phyloP scores from a whole-genome alignment of 2,113 vertebrate genomes.

The Perognathus longimembris region DNA sequence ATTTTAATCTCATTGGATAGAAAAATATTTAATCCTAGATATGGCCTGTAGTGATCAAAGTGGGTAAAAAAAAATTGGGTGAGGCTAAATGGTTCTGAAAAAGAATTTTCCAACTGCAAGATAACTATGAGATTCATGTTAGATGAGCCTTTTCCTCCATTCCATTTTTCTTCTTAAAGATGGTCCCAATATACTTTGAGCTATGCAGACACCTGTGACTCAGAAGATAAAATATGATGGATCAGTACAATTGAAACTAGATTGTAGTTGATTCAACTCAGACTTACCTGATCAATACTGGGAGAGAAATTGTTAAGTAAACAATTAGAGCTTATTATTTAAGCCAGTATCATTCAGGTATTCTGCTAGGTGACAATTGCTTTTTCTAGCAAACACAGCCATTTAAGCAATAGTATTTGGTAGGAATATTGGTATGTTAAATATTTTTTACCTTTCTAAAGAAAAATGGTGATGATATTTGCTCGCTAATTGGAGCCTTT shows the following conservation, averaged over 20 bases:
- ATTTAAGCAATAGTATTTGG: not conserved
- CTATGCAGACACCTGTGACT: not conserved
- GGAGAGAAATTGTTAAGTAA: not conserved
- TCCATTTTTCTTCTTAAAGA: not conserved
- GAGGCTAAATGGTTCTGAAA: not conserved
- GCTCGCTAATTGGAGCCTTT: not conserved
- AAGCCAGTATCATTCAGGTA: not conserved
- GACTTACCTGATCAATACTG: not conserved
- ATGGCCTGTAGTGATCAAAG: not conserved
- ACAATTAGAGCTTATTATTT: not conserved
- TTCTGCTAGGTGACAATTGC: not conserved
- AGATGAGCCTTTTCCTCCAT: not conserved
- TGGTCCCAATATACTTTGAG: not conserved
- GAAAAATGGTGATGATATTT: not conserved
- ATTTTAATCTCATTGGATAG: slow-evolving; percentile 13
- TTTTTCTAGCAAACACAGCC: not conserved
- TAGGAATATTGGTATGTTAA: not conserved
- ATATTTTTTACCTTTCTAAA: not conserved
- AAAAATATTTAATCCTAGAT: slow-evolving; percentile 22
- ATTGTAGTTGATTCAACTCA: not conserved
- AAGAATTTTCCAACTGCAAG: not conserved
- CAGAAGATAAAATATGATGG: not conserved
- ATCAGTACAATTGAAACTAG: not conserved
- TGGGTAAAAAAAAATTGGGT: slow-evolving; percentile 28
- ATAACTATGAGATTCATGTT: not conserved